These are phyloP conservation scores for Beroe ovata DNA, from an alignment of 37 sponge, comb jelly and placozoan genomes.

Conservation along the genomic window DNA sequence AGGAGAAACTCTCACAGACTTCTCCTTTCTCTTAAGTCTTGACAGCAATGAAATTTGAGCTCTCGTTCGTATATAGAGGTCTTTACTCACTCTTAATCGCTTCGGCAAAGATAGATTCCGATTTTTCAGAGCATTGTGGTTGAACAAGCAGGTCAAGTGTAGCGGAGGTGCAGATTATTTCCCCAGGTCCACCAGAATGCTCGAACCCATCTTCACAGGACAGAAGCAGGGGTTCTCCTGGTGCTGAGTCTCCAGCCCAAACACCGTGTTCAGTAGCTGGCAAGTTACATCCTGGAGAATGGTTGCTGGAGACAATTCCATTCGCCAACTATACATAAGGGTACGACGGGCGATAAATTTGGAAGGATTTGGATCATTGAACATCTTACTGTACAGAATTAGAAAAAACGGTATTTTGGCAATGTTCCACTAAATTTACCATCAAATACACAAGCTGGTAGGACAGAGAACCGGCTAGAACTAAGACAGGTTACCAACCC, in stretches of 20 bases:
- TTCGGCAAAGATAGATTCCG: background rate
- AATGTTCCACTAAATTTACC: no score
- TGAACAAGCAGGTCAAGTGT: no score
- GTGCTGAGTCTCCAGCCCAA: slow-evolving; percentile 4
- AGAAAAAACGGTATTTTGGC: no score
- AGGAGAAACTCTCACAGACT: no score
- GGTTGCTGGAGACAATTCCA: no score
- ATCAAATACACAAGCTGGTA: slow-evolving; percentile 13
- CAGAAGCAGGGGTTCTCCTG: slow-evolving; percentile 2
- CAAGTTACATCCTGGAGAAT: slow-evolving; percentile 5
- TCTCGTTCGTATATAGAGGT: no score
- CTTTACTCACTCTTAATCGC: slow-evolving; percentile 4
- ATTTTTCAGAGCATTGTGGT: background rate
- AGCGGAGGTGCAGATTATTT: background rate
- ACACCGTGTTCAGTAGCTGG: background rate
- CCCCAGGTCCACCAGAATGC: background rate
- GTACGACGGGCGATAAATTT: no score
- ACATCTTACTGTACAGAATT: background rate
- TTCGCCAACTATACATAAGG: no score
- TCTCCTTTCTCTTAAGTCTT: no score
- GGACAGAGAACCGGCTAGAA: background rate
- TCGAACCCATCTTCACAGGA: background rate
- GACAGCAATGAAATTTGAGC: no score
- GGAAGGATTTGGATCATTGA: no score
- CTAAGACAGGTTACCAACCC: background rate